Conservation (phyloP, 2,888 invertebrate species). For the Pelosia muscerda region DNA sequence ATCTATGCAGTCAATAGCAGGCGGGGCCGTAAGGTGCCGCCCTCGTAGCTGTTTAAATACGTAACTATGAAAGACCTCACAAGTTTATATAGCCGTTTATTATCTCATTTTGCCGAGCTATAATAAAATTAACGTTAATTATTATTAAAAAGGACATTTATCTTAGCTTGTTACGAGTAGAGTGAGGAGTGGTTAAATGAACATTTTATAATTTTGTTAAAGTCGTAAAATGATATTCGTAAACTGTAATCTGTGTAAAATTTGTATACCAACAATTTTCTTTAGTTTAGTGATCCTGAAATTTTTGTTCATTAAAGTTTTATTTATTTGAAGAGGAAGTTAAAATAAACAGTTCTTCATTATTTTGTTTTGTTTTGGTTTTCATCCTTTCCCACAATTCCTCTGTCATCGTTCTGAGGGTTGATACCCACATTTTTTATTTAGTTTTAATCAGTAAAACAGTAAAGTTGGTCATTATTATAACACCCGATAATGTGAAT, state of each 20-base stretch:
- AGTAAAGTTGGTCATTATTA: background rate
- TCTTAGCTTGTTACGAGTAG: slow-evolving; percentile 48
- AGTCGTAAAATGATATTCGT: slow-evolving; percentile 53
- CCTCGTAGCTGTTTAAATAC: slow-evolving; percentile 35
- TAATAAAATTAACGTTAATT: slow-evolving; percentile 52
- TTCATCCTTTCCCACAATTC: slow-evolving; percentile 21
- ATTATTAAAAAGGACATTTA: slow-evolving; percentile 49
- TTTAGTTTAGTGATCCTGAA: slow-evolving; percentile 64
- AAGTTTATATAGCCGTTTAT: slow-evolving; percentile 44
- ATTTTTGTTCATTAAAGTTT: slow-evolving; percentile 72
- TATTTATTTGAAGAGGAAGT: slow-evolving; percentile 69
- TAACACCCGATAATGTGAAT: background rate
- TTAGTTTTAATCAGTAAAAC: background rate
- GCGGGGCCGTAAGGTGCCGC: slow-evolving; percentile 7
- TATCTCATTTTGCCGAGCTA: slow-evolving; percentile 49
- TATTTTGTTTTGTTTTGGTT: slow-evolving; percentile 61
- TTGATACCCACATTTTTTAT: background rate
- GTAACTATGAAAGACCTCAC: slow-evolving; percentile 49
- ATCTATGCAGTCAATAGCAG: slow-evolving; percentile 29
- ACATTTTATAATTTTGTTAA: slow-evolving; percentile 40
- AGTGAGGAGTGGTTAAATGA: slow-evolving; percentile 35
- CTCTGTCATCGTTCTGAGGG: background rate
- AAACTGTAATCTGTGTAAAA: slow-evolving; percentile 55
- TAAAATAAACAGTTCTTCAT: slow-evolving; percentile 72
- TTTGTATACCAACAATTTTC: slow-evolving; percentile 60